Base-by-base conservation (phyloP, 2,797 vertebrate species). In the Sebastes trivittatus region DNA sequence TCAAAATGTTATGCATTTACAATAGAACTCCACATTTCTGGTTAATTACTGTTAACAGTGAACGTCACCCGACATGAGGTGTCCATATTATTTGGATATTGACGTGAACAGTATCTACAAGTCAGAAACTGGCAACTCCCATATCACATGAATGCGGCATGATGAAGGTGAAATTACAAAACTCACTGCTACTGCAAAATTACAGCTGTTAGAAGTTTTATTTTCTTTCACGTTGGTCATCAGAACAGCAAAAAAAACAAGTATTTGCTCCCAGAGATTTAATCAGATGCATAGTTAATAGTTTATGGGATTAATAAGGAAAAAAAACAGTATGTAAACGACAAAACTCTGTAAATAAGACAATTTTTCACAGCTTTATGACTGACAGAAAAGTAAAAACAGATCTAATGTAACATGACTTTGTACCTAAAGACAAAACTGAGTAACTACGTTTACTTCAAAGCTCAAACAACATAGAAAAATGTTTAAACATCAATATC, bases 281-380 rank as follows among this genome's bases (percentile, higher is more conserved):
- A 13, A 73, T 30, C 32, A 18, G 20, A 73, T 83, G 85, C 83
- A 83, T 70, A 80, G 83, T 79, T 80, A 38, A 34, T 2, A 42
- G 56, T 75, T 66, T 38, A 55, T 36, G 32, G 82, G 62, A 77
- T 59, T 20, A 9, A 11, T 14, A 58, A 60, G 34, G 34, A 2
- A 38, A 29, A 58, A 23, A 52, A 62, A 71, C 18, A 60, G 20
- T 38, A 5, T 54, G 55, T 64, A 66, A 79, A 76, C 71, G 18
- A 58, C 36, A 61, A 5, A 61, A 56, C 49, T 55, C 10, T 66
- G 84, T 75, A 70, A 80, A 81, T 77, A 83, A 76, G 68, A 67
- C 23, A 7, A 7, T 61, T 54, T 54, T 76, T 86, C 84, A 82
- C 80, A 82, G 80, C 42, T 79, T 85, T 2, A 54, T 20, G 27